Conservation (phyloP, 2,888 invertebrate genomes). For the Thera obeliscata region DNA sequence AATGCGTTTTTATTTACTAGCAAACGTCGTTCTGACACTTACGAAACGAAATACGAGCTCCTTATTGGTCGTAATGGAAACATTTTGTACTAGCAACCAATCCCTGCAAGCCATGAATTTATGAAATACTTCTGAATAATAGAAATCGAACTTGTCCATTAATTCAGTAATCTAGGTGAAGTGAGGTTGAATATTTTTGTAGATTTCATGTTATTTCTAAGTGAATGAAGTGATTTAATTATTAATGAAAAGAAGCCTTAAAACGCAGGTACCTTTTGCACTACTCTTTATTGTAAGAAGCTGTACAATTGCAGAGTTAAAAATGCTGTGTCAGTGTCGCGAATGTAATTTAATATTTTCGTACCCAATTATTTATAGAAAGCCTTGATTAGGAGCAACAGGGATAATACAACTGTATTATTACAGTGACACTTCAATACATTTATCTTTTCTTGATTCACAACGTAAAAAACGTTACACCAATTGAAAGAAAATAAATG, state of each 20-base stretch:
- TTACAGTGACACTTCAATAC: not conserved
- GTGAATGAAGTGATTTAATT: conserved; percentile 37
- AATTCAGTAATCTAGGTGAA: conserved; percentile 29
- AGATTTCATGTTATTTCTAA: conserved; percentile 38
- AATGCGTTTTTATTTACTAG: conserved; percentile 42
- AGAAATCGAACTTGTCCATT: conserved; percentile 37
- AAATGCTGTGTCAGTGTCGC: conserved; percentile 49
- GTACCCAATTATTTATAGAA: conserved; percentile 51
- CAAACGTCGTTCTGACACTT: not conserved
- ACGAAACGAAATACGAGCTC: not conserved
- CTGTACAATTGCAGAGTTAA: conserved; percentile 5
- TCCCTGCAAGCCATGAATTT: not conserved
- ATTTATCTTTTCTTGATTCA: not conserved
- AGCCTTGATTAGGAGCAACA: conserved; percentile 39
- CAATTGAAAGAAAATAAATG: not conserved
- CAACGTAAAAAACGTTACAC: not conserved
- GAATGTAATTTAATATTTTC: conserved; percentile 28
- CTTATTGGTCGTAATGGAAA: conserved; percentile 35
- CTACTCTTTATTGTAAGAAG: not conserved
- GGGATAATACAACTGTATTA: conserved; percentile 12
- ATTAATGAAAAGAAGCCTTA: conserved; percentile 20
- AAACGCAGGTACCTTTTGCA: conserved; percentile 31
- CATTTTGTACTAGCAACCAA: conserved; percentile 14
- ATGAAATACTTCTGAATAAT: not conserved
- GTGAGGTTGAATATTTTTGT: conserved; percentile 30